Percentiles rank a stretch among this genome's conserved stretches.
These are phyloP conservation scores for Holcopasites calliopsidis DNA, from an alignment of 1,140 invertebrate species.

Conservation along the genomic window DNA sequence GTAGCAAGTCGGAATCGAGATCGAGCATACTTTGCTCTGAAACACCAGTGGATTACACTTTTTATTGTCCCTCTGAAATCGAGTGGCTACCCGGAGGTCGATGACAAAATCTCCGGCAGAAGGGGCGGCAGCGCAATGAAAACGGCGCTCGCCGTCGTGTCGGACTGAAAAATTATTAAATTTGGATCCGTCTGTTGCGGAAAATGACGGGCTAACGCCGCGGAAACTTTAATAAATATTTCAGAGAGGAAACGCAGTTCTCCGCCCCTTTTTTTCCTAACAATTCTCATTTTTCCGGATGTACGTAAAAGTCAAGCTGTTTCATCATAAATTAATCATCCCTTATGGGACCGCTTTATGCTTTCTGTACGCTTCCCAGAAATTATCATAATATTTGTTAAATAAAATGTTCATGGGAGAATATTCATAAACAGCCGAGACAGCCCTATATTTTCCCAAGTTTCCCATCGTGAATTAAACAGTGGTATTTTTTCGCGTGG, in stretches of 20 bases:
- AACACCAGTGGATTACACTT: not conserved
- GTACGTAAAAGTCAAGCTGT: not conserved
- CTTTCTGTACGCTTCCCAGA: not conserved
- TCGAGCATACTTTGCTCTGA: not conserved
- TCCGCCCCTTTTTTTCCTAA: not conserved
- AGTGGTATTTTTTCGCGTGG: not conserved
- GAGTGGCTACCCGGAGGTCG: not conserved
- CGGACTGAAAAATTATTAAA: constrained; percentile 18
- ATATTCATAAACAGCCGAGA: no score
- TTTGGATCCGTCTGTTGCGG: constrained; percentile 8
- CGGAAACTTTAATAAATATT: constrained; percentile 22
- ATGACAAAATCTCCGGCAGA: not conserved
- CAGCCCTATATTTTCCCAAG: no score
- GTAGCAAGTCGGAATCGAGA: not conserved
- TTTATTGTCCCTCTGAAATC: constrained; percentile 17
- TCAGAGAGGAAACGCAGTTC: not conserved
- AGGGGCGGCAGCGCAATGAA: not conserved
- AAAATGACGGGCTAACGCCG: constrained; percentile 13
- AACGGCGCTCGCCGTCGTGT: not conserved
- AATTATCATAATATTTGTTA: no score
- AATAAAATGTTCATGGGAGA: no score
- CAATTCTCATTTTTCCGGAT: not conserved
- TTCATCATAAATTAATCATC: constrained; percentile 4
- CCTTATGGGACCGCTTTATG: not conserved
- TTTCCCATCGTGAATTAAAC: constrained; percentile 21